A percentile compares a stretch with the other conserved stretches of the same genome.
These are phyloP conservation scores for Brachyptera putata DNA, from an alignment of 2,888 invertebrate species.

Conservation along the genomic window DNA sequence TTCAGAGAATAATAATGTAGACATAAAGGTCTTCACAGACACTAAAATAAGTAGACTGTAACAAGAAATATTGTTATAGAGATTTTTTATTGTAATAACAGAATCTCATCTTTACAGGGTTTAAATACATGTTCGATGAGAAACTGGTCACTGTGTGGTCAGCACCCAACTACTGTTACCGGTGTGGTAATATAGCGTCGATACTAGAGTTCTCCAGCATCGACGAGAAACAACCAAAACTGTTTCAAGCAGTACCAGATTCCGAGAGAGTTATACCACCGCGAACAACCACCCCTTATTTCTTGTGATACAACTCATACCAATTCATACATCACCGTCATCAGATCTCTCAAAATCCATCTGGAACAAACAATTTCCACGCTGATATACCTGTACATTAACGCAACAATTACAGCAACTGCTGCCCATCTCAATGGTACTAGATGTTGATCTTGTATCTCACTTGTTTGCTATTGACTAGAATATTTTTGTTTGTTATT, in stretches of 20 bases:
- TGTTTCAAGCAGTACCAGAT: conserved; percentile 96
- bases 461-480: too few species aligned
- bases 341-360: not conserved
- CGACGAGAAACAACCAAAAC: conserved; percentile 71
- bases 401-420: not conserved
- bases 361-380: not conserved
- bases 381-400: not conserved
- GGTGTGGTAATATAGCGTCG: conserved; percentile 97
- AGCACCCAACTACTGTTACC: conserved; percentile 99
- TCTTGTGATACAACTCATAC: conserved; percentile 60
- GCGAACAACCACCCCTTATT: conserved; percentile 92
- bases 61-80: too few species aligned
- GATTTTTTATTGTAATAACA: too few species aligned
- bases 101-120: conserved; percentile 69
- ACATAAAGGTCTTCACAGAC: too few species aligned
- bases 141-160: conserved; percentile 98
- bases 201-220: conserved; percentile 85
- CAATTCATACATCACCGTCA: conserved; percentile 18
- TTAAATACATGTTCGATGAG: conserved; percentile 97
- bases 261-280: conserved; percentile 89
- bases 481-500: too few species aligned
- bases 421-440: not conserved
- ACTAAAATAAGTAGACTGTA: too few species aligned
- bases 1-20: too few species aligned
- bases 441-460: too few species aligned